A percentile compares a stretch with the other conserved stretches of the same genome.
These are phyloP conservation scores for Eupeodes luniger DNA, from an alignment of 2,888 invertebrate genomes.

Conservation along the genomic window DNA sequence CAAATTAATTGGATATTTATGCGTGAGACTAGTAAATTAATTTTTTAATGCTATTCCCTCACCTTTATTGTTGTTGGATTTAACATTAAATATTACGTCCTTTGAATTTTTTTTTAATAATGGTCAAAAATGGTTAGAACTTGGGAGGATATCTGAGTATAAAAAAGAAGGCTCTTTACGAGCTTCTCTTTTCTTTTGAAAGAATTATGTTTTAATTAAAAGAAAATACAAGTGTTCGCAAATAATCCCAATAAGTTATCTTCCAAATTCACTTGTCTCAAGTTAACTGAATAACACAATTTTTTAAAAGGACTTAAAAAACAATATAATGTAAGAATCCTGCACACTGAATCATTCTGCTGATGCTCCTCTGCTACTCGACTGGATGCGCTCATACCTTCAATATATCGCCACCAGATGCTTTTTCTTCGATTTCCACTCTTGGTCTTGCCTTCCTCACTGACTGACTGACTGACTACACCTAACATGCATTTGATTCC, in stretches of 20 bases:
- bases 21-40: too few species aligned
- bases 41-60: too few species aligned
- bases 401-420: slow-evolving; percentile 26
- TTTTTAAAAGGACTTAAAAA: not conserved
- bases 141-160: too few species aligned
- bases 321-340: slow-evolving; percentile 19
- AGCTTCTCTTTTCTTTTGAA: too few species aligned
- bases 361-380: not conserved
- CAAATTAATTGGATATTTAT: too few species aligned
- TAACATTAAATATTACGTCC: too few species aligned
- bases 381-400: not conserved
- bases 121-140: too few species aligned
- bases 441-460: not conserved
- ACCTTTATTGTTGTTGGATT: too few species aligned
- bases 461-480: not conserved
- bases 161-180: too few species aligned
- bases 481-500: slow-evolving; percentile 44
- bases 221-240: not conserved
- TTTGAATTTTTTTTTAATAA: too few species aligned
- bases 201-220: too few species aligned
- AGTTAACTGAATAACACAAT: slow-evolving; percentile 35
- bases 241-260: slow-evolving; percentile 49
- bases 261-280: slow-evolving; percentile 42
- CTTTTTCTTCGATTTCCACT: slow-evolving; percentile 11
- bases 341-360: slow-evolving; percentile 1